Percentiles rank a stretch among this genome's conserved stretches.
phyloP scores from a whole-genome alignment of 2,797 vertebrate species.

The Vultur gryphus region DNA sequence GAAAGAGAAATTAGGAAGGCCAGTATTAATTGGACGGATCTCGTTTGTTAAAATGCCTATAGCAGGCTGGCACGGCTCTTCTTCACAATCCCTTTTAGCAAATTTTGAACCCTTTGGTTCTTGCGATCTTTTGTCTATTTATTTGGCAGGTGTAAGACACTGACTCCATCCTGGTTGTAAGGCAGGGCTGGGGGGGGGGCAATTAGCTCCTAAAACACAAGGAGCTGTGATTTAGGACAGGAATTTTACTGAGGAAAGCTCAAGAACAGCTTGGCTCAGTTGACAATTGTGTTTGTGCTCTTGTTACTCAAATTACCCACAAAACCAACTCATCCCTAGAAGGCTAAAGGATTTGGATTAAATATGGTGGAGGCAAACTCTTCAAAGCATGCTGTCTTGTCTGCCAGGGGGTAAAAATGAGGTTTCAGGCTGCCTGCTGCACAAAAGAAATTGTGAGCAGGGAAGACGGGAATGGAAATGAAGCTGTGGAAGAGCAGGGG shows the following conservation, averaged over 20 bases:
- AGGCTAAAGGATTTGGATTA: neutral
- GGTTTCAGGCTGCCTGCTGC: neutral
- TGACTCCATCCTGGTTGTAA: neutral
- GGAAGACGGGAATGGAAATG: neutral
- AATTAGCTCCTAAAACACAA: neutral
- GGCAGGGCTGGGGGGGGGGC: too few relatives aligned
- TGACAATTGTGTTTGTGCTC: neutral
- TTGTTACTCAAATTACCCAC: neutral
- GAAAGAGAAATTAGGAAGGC: neutral
- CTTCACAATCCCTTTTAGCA: neutral
- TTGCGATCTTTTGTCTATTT: neutral
- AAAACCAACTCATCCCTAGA: neutral
- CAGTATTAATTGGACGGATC: neutral
- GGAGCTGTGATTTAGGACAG: neutral
- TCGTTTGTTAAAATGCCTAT: neutral
- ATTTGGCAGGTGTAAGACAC: neutral
- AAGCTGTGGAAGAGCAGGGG: neutral
- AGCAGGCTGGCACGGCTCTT: neutral
- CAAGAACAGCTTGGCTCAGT: neutral
- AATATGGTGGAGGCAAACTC: neutral
- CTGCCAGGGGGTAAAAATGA: slow-evolving; percentile 1
- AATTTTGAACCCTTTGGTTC: neutral
- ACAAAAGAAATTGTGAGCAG: neutral
- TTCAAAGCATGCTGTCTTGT: slow-evolving; percentile 19
- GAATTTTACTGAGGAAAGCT: neutral